A percentile compares a stretch with the other conserved stretches of the same genome.
Conservation (phyloP, 2,113 vertebrate species). For the Capreolus pygargus region DNA sequence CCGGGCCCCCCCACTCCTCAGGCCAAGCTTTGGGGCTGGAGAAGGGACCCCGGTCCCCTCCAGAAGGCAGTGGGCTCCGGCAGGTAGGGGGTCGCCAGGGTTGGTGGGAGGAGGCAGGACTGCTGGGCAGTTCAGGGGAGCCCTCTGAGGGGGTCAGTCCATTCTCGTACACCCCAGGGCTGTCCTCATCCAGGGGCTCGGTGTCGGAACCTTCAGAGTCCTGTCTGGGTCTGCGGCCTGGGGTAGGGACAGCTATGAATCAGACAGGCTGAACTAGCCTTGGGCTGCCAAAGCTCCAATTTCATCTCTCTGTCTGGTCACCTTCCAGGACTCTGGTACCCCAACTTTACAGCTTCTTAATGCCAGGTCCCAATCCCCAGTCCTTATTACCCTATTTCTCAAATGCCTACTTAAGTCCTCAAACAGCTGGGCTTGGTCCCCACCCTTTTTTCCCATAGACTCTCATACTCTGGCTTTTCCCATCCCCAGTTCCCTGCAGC, state of each 20-base stretch:
- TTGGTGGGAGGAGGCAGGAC: slow-evolving; percentile 72
- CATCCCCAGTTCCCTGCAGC: not conserved
- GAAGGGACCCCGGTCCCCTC: slow-evolving; percentile 70
- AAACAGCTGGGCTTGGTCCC: not conserved
- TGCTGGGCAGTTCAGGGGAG: slow-evolving; percentile 77
- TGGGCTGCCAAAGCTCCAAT: not conserved
- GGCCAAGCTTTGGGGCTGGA: slow-evolving; percentile 72
- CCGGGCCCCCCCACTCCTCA: slow-evolving; percentile 74
- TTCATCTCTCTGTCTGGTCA: not conserved
- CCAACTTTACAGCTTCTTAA: not conserved
- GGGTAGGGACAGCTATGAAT: slow-evolving; percentile 17
- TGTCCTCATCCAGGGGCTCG: slow-evolving; percentile 76
- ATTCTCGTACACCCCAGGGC: slow-evolving; percentile 76
- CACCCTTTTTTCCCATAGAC: not conserved
- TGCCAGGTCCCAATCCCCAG: not conserved
- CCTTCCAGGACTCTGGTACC: not conserved
- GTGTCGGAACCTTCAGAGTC: slow-evolving; percentile 78
- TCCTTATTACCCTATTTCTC: not conserved
- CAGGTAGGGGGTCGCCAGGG: slow-evolving; percentile 70
- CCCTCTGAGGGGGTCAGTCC: slow-evolving; percentile 78
- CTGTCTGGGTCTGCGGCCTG: slow-evolving; percentile 70
- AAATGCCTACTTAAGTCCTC: not conserved
- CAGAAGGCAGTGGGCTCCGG: slow-evolving; percentile 73
- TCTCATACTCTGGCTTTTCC: not conserved
- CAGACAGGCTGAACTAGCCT: slow-evolving; percentile 9